phyloP scores from a whole-genome alignment of 23 tunicate species.

The Clavelina lepadiformis region DNA sequence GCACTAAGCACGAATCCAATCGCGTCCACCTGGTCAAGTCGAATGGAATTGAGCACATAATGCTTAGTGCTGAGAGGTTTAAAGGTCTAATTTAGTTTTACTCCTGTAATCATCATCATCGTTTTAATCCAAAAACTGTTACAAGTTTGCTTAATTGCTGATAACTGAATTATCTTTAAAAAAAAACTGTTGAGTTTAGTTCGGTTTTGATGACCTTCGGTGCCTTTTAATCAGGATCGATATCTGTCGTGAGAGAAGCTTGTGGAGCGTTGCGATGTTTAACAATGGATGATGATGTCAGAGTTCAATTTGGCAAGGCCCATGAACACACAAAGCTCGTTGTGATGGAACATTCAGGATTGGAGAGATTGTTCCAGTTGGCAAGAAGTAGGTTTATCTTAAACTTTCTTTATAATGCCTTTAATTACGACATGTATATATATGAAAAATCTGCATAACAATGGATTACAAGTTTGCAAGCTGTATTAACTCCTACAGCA shows the following conservation, averaged over 20 bases:
- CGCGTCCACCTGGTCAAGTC: slow-evolving; percentile 36
- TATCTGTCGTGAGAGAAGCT: slow-evolving; percentile 39
- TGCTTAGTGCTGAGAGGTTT: slow-evolving; percentile 39
- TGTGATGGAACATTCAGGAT: slow-evolving; percentile 60
- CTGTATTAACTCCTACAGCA: too few relatives aligned
- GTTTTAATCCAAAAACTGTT: too few relatives aligned
- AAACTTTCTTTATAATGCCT: neutral
- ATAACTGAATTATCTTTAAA: too few relatives aligned
- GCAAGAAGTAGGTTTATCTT: slow-evolving; percentile 27
- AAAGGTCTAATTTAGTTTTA: too few relatives aligned
- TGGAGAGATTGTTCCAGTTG: slow-evolving; percentile 49
- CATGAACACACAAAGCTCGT: slow-evolving; percentile 78
- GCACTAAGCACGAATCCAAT: slow-evolving; percentile 64
- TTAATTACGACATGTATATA: too few relatives aligned
- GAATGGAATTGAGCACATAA: slow-evolving; percentile 31
- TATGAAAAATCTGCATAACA: too few relatives aligned
- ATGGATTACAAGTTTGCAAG: too few relatives aligned
- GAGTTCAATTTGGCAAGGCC: slow-evolving; percentile 78
- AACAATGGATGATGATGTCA: slow-evolving; percentile 77
- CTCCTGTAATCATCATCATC: neutral
- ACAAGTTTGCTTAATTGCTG: too few relatives aligned
- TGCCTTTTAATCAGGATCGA: too few relatives aligned
- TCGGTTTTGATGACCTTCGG: too few relatives aligned
- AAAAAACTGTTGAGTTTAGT: too few relatives aligned
- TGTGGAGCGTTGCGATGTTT: slow-evolving; percentile 55